Evolutionary conservation across 1,140 invertebrate genomes (phyloP), one percentile per base, ranked within the genome.

Genomic region (Marisa cornuarietis): DNA sequence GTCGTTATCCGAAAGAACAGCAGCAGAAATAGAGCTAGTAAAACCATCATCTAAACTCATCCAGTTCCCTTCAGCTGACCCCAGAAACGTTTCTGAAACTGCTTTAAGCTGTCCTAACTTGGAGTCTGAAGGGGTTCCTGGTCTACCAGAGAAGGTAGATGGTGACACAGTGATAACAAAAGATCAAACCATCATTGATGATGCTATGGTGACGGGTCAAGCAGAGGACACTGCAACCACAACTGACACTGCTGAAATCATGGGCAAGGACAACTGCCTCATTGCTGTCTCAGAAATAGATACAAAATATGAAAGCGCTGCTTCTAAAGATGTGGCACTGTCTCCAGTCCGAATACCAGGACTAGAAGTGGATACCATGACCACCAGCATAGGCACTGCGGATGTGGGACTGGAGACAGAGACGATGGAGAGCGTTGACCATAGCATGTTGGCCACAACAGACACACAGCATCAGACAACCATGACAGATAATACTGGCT

Each of bases 401-500:
- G 77, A 79, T 31, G 66, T 62, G 63, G 73, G 71, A 54, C 42
- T 72, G 66, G 26, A 22, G 24, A 83, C 79, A 52, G 82, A 83
- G 8, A 13, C 13, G 22, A 63, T 72, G 11, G 42, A 66, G 51
- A 76, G 63, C 18, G 16, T 62, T 14, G 80, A 81, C 61, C 68
- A 71, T 51, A 81, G 83, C 26, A 73, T 79, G 26, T 68, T 83
- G 76, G 79, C 71, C 2, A 61, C 71, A 42, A 52, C 76, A 24
- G 83, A 80, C 0, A 74, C 20, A 20, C 31, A 52, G 10, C 74
- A 69, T 71, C 73, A 79, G 58, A 73, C 66, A n/a, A 83, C 80
- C 20, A 83, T 83, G 83, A 83, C 83, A 65, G 83, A 83, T 49
- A 58, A 49, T 9, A 75, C 24, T 18, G 63, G 52, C 11, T 24